These are phyloP conservation scores for Odontophorus gujanensis DNA, from an alignment of 2,113 vertebrate species.

Conservation along the genomic window DNA sequence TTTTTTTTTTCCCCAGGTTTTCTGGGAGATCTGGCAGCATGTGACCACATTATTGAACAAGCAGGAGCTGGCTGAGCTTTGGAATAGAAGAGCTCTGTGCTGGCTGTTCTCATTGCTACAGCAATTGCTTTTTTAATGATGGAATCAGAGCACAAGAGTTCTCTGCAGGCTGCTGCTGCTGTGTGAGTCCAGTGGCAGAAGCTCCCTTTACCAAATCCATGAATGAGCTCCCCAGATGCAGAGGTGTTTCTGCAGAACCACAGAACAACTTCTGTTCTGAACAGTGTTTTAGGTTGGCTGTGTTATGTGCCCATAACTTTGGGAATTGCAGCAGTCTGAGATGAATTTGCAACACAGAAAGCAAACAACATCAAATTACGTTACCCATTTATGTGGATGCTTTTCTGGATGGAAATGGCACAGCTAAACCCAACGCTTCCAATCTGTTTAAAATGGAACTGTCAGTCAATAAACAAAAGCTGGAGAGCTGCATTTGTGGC, in stretches of 20 bases:
- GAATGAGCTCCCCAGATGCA: background rate
- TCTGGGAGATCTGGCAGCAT: background rate
- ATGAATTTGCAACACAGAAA: background rate
- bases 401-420: background rate
- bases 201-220: background rate
- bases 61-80: background rate
- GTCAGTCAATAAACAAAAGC: background rate
- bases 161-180: background rate
- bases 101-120: background rate
- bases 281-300: background rate
- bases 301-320: background rate
- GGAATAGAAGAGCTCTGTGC: background rate
- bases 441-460: background rate
- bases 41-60: background rate
- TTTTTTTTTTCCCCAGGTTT: background rate
- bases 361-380: background rate
- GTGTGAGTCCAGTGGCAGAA: background rate
- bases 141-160: background rate
- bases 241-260: background rate
- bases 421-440: rapidly evolving
- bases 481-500: background rate
- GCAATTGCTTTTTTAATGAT: background rate
- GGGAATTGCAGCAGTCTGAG: background rate
- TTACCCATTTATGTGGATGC: background rate
- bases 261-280: background rate